Evolutionary conservation across 2,113 vertebrate species (phyloP).

Genomic region (Neogobius melanostomus): DNA sequence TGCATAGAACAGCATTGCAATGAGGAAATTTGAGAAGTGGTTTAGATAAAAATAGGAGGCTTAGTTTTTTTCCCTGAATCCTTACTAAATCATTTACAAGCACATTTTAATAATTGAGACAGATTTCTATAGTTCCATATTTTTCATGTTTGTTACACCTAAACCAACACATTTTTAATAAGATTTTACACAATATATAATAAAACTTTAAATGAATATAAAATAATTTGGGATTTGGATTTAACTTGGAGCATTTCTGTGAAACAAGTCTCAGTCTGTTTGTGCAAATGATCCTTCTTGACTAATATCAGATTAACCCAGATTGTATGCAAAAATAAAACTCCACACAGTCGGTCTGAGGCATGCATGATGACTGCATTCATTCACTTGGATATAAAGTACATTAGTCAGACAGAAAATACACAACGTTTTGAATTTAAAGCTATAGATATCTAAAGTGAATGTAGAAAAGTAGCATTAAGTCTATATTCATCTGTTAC

Average conservation of each 20-base stretch:
- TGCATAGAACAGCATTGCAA: conserved; percentile 28
- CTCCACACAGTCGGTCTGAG: not conserved
- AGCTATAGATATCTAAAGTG: not conserved
- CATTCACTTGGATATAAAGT: not conserved
- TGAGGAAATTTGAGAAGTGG: conserved; percentile 3
- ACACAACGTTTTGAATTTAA: not conserved
- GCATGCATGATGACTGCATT: not conserved
- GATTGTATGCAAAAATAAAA: conserved; percentile 48
- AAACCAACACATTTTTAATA: conserved; percentile 8
- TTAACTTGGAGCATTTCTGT: conserved; percentile 55
- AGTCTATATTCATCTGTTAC: not conserved
- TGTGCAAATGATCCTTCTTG: conserved; percentile 68
- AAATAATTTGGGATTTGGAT: conserved; percentile 25
- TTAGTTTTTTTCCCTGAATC: too few species aligned
- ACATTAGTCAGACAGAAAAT: not conserved
- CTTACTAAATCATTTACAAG: too few species aligned
- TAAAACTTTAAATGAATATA: conserved; percentile 8
- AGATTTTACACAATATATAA: conserved; percentile 8
- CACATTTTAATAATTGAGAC: too few species aligned
- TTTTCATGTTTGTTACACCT: not conserved
- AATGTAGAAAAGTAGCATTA: not conserved
- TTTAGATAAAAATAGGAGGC: too few species aligned
- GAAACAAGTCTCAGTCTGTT: conserved; percentile 64
- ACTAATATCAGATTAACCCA: conserved; percentile 79
- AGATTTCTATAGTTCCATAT: too few species aligned